Evolutionary conservation across 35 echinoderm and acorn worm species (phyloP), one percentile per base, ranked within the genome.

Genomic region (Hemicentrotus pulcherrimus): DNA sequence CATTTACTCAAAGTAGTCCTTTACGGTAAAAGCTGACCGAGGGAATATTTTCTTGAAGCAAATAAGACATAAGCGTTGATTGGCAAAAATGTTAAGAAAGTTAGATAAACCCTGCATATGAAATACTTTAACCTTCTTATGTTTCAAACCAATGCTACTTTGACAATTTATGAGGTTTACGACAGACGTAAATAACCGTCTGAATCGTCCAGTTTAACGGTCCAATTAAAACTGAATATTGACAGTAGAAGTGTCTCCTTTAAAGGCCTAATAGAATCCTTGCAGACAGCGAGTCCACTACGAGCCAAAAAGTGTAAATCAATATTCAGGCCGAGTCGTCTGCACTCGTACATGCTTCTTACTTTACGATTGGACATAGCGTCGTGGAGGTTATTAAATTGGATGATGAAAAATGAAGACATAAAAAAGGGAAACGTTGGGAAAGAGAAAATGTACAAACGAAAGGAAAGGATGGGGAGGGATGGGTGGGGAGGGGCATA

Each of bases 221-320:
- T n/a, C 65, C 65, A 78, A 78, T 78, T 78, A 78, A 78, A 78
- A 78, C 22, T 2, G 22, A 78, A 78, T 78, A 78, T 78, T 78
- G 65, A n/a, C 65, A 78, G 24, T 18, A 78, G 24, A 18, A 78
- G 65, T 24, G 24, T 35, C 88, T 90, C 88, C 88, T 90, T 90
- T 90, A 90, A 90, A 45, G 19, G 88, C 46, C 88, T 90, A 90
- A 46, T 90, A n/a, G 32, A 90, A 45, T 47, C 46, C 18, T 0
- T 9, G 88, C 88, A 90, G 88, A 90, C 88, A 90, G 65, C 65
- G 19, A 0, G 88, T 90, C 88, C 88, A 47, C 32, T 45, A 28
- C 88, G 32, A 32, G 88, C 88, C 88, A 90, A 90, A 41, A 45
- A 32, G 88, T 90, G 88, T 90, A 90, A 90, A 90, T 90, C 88